These are phyloP conservation scores for Mionectes macconnelli DNA, from an alignment of 2,113 vertebrate species.

Conservation along the genomic window DNA sequence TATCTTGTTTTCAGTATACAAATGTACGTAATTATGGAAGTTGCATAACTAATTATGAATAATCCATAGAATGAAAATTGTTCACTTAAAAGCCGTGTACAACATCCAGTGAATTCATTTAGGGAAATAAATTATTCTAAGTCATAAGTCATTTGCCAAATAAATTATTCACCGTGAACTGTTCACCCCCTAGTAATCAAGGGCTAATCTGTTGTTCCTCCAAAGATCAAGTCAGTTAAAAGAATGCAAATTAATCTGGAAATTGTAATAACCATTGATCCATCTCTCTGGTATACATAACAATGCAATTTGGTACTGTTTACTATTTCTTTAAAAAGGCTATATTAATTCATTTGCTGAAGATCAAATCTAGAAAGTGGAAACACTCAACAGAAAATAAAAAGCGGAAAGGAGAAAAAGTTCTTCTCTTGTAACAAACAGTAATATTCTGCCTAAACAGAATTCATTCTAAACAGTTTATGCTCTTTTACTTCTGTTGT, in stretches of 20 bases:
- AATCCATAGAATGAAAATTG: conserved; percentile 17
- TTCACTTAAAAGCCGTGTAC: not conserved
- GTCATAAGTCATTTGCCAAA: conserved; percentile 26
- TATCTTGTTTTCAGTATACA: not conserved
- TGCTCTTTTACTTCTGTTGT: accelerated
- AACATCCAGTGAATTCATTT: not conserved
- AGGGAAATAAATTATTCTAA: conserved; percentile 34
- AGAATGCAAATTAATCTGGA: conserved; percentile 28
- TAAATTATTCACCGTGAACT: conserved; percentile 51
- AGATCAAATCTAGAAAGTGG: not conserved
- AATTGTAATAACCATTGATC: not conserved
- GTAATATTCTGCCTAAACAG: not conserved
- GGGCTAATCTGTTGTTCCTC: conserved; percentile 26
- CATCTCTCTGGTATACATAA: not conserved
- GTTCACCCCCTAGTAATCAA: conserved; percentile 29
- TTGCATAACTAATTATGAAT: not conserved
- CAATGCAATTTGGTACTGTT: not conserved
- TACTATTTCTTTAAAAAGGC: not conserved
- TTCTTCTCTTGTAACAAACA: not conserved
- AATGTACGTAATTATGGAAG: conserved; percentile 10
- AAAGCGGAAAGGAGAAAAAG: not conserved
- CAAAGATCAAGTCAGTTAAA: not conserved
- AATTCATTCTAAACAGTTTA: not conserved
- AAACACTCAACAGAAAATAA: not conserved
- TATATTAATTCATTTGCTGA: not conserved